Conservation (phyloP, 2,888 invertebrate species). For the Drosophila nigritarsus region DNA sequence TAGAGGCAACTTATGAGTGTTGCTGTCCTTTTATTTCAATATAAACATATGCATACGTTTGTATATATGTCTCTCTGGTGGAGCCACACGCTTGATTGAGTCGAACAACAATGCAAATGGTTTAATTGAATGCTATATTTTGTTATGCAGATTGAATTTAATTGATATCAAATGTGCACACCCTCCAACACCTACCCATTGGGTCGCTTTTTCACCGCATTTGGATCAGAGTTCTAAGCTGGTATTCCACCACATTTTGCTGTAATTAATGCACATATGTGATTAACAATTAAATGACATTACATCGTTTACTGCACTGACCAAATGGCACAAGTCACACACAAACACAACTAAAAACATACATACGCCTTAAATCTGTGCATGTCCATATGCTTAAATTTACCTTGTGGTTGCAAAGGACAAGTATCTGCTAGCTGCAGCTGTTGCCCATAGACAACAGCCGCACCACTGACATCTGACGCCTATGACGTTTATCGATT, state of each 20-base stretch:
- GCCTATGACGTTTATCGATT: constrained; percentile 69
- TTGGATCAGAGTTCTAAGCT: constrained; percentile 4
- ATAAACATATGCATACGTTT: constrained; percentile 16
- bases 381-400: constrained; percentile 44
- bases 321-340: constrained; percentile 33
- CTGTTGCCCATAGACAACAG: constrained; percentile 38
- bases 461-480: constrained; percentile 27
- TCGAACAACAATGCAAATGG: constrained; percentile 15
- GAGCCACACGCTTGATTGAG: constrained; percentile 8
- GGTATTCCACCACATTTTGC: constrained; percentile 4
- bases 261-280: constrained; percentile 62
- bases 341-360: constrained; percentile 11
- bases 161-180: constrained; percentile 19
- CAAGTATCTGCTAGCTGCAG: constrained; percentile 34
- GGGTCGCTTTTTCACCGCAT: constrained; percentile 5
- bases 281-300: constrained; percentile 65
- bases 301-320: constrained; percentile 44
- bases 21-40: constrained; percentile 22
- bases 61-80: constrained; percentile 22
- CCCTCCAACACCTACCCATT: neutral
- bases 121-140: constrained; percentile 35
- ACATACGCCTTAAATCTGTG: constrained; percentile 11
- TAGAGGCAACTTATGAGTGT: constrained; percentile 38
- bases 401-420: constrained; percentile 42
- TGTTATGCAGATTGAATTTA: constrained; percentile 59